Percentiles rank a stretch among this genome's conserved stretches.
Conservation (phyloP, 2,888 invertebrate genomes). For the Drosophila mercatorum region DNA sequence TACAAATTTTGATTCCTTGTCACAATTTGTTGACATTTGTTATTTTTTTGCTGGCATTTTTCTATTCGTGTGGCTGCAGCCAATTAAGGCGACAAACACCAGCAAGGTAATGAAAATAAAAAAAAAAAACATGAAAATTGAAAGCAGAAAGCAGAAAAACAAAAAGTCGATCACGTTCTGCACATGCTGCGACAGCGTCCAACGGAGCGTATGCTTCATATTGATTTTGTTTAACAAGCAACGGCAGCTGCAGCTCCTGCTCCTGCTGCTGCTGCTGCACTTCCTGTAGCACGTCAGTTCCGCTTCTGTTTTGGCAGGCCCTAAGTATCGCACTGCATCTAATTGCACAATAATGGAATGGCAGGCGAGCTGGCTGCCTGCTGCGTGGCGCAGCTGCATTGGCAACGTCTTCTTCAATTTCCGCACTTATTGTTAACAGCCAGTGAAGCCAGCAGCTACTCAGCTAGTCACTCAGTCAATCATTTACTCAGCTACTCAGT, state of each 20-base stretch:
- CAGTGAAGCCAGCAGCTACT: conserved; percentile 34
- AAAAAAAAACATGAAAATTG: conserved; percentile 13
- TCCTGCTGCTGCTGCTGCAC: conserved; percentile 52
- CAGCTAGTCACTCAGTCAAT: conserved; percentile 22
- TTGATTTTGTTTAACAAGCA: conserved; percentile 69
- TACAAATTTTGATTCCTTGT: conserved; percentile 77
- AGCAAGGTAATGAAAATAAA: conserved; percentile 38
- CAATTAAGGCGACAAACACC: conserved; percentile 65
- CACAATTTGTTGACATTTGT: conserved; percentile 79
- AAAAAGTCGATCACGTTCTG: conserved; percentile 47
- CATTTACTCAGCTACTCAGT: conserved; percentile 25
- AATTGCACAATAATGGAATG: conserved; percentile 68
- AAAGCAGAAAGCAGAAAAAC: conserved; percentile 3
- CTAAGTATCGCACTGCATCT: conserved; percentile 59
- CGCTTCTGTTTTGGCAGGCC: conserved; percentile 52
- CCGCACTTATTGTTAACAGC: conserved; percentile 58
- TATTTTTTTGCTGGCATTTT: conserved; percentile 50
- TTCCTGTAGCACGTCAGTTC: conserved; percentile 59
- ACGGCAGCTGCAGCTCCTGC: conserved; percentile 28
- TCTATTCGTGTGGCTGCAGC: conserved; percentile 59
- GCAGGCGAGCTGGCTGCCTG: not conserved
- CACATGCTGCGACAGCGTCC: conserved; percentile 35
- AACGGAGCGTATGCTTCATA: conserved; percentile 66
- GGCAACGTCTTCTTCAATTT: conserved; percentile 65
- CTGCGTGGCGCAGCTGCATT: conserved; percentile 17